These are phyloP conservation scores for Spilarctia lutea DNA, from an alignment of 2,888 invertebrate genomes.

Conservation along the genomic window DNA sequence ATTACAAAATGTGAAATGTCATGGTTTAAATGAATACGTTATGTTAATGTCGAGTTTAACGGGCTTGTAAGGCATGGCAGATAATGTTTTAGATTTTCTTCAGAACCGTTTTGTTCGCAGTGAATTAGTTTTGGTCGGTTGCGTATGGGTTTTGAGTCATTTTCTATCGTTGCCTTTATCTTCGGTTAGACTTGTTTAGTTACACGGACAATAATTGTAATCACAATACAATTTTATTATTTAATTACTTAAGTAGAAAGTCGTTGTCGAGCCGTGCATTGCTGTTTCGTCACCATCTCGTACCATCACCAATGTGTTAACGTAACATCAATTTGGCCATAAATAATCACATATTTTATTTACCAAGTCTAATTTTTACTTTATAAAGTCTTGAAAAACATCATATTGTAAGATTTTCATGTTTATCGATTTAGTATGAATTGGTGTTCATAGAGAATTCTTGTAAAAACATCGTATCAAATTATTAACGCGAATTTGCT, in stretches of 20 bases:
- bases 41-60: constrained; percentile 83
- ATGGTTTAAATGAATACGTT: constrained; percentile 85
- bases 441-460: constrained; percentile 41
- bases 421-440: constrained; percentile 56
- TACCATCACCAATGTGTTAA: constrained; percentile 54
- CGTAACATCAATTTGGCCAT: constrained; percentile 49
- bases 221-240: constrained; percentile 66
- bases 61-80: constrained; percentile 75
- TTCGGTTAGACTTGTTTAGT: constrained; percentile 36
- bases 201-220: constrained; percentile 38
- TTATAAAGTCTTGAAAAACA: constrained; percentile 53
- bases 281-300: constrained; percentile 46
- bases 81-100: constrained; percentile 75
- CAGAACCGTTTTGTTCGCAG: constrained; percentile 80
- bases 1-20: constrained; percentile 86
- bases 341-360: constrained; percentile 63
- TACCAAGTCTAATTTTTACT: constrained; percentile 65
- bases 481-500: constrained; percentile 41
- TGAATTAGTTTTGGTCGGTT: constrained; percentile 80
- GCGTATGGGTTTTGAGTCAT: constrained; percentile 75
- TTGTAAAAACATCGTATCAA: constrained; percentile 43
- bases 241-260: constrained; percentile 72
- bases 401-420: constrained; percentile 52
- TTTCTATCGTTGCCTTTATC: constrained; percentile 68
- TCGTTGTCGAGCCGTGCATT: constrained; percentile 38